Conservation (phyloP, 2,888 invertebrate genomes). For the Tenodera sinensis region DNA sequence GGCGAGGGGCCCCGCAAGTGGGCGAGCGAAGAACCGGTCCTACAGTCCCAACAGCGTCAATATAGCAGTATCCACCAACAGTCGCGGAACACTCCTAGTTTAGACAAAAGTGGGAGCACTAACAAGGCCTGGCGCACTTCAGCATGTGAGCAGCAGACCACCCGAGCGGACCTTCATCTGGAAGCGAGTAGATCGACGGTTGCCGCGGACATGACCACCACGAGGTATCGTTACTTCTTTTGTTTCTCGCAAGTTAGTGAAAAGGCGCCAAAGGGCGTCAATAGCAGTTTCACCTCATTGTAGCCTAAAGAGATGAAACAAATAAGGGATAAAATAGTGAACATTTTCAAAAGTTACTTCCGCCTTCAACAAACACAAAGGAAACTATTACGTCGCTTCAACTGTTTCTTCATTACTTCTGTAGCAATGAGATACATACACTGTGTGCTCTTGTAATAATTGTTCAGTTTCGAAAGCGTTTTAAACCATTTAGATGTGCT, state of each 20-base stretch:
- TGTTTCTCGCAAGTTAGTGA: neutral
- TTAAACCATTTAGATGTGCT: too few species aligned
- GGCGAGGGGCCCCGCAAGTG: conserved; percentile 27
- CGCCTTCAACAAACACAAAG: too few species aligned
- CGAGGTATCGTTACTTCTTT: conserved; percentile 20
- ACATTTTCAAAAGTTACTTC: too few species aligned
- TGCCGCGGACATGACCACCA: conserved; percentile 25
- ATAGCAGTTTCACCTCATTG: too few species aligned
- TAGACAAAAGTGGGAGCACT: neutral
- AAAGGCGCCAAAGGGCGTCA: too few species aligned
- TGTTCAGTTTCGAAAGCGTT: too few species aligned
- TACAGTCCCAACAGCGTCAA: conserved; percentile 44
- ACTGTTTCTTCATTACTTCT: too few species aligned
- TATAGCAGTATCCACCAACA: conserved; percentile 46
- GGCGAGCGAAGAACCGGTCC: conserved; percentile 37
- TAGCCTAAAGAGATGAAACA: too few species aligned
- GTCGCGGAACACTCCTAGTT: conserved; percentile 34
- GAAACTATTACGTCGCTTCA: too few species aligned
- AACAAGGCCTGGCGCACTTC: neutral
- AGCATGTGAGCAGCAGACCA: neutral
- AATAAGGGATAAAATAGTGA: too few species aligned
- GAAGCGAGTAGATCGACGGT: neutral
- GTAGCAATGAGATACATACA: too few species aligned
- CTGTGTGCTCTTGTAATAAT: too few species aligned
- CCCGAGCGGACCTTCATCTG: neutral